A percentile compares a stretch with the other conserved stretches of the same genome.
Conservation (phyloP, 2,888 invertebrate genomes). For the Chymomyza procnemis region DNA sequence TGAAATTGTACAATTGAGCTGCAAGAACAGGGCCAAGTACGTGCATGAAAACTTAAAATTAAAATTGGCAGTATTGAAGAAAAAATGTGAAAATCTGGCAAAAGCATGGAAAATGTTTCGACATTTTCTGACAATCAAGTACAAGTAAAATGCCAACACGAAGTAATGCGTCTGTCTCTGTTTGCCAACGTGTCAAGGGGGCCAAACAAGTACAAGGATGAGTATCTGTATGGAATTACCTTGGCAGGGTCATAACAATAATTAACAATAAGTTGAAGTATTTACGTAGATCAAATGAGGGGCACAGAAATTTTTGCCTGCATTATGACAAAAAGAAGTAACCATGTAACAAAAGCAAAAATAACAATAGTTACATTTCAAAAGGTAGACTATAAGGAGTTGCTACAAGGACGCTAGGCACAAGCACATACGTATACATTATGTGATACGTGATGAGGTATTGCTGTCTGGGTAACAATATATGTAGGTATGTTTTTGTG, state of each 20-base stretch:
- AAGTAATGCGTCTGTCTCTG: conserved; percentile 26
- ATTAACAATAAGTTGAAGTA: conserved; percentile 33
- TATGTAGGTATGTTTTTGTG: background rate
- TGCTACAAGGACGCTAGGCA: background rate
- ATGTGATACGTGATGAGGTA: background rate
- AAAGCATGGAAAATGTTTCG: conserved; percentile 30
- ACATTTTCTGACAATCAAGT: conserved; percentile 32
- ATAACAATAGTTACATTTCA: background rate
- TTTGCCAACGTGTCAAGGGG: background rate
- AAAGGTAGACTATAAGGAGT: background rate
- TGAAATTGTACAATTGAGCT: background rate
- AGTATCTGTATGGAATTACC: background rate
- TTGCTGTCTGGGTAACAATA: background rate
- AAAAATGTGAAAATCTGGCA: conserved; percentile 9
- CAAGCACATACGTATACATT: background rate
- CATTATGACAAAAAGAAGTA: background rate
- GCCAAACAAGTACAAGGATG: too few species aligned
- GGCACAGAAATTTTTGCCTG: conserved; percentile 3
- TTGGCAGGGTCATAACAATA: conserved; percentile 28
- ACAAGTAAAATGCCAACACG: conserved; percentile 23
- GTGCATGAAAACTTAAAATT: conserved; percentile 17
- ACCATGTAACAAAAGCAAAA: background rate
- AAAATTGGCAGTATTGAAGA: conserved; percentile 4
- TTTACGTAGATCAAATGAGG: background rate
- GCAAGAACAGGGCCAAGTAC: background rate